Evolutionary conservation across 2,888 invertebrate genomes (phyloP), one percentile per base, ranked within the genome.

Genomic region (Lycophotia porphyrea): DNA sequence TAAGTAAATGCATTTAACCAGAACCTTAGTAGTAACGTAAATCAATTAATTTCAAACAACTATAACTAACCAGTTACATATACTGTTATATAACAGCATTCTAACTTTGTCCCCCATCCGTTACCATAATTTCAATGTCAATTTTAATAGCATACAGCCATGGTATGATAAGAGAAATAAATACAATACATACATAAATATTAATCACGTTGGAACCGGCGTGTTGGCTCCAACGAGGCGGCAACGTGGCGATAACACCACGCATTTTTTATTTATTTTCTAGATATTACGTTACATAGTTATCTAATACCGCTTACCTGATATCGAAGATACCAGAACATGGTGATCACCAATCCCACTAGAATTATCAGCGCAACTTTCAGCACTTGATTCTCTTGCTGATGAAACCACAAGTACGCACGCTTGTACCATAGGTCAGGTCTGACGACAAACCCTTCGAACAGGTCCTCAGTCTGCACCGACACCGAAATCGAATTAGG

Each of bases 291-390:
- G 61, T 68, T 55, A 74, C 65, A 66, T 58, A 74, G 39, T 65
- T 78, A 70, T 84, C 58, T 60, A 60, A 58, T 63, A 70, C 34
- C 8, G 27, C 74, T 95, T 91, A 97, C 98, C 94, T 98, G 97
- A 93, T 97, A 97, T 90, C 97, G 97, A 60, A 98, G 96, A 91
- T 98, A 98, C 97, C 98, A 98, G 91, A 98, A 97, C 97, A 98
- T 97, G 34, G 97, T 97, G 78, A 98, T 96, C 75, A 98, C 97
- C 81, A 97, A 96, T 66, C 98, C 97, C 47, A 97, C 96, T 66
- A 98, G 94, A 73, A 98, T 96, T 49, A 98, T 97, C 3, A 98
- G 92, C 34, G 97, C 96, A 64, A 98, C 95, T 93, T 98, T 98
- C 1, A 98, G 93, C 5, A 97, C 97, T 89, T 98, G 97, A 90